Conservation (phyloP, 2,888 invertebrate species). For the Protodeltote pygarga region DNA sequence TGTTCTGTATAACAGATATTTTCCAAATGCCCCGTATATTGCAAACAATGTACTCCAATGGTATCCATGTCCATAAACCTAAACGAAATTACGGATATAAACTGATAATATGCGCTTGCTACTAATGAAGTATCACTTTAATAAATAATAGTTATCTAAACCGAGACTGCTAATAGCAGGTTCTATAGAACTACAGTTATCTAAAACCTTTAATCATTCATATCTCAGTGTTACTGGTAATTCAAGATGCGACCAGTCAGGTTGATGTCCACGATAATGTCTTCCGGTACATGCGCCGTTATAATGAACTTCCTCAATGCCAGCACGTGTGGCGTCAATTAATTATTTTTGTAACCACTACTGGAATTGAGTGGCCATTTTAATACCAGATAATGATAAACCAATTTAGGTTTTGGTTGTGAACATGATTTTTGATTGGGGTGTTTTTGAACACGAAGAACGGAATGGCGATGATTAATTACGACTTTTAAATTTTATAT, state of each 20-base stretch:
- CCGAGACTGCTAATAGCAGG: not conserved
- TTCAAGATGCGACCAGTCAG: slow-evolving; percentile 20
- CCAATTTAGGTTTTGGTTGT: slow-evolving; percentile 3
- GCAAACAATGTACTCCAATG: too few species aligned
- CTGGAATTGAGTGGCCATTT: slow-evolving; percentile 16
- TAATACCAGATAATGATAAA: slow-evolving; percentile 19
- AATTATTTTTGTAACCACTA: slow-evolving; percentile 35
- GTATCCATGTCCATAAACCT: too few species aligned
- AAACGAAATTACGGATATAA: too few species aligned
- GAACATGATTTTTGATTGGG: not conserved
- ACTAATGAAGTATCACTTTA: too few species aligned
- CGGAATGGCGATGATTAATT: too few species aligned
- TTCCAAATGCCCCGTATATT: too few species aligned
- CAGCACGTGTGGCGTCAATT: slow-evolving; percentile 44
- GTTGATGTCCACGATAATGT: slow-evolving; percentile 31
- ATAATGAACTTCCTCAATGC: slow-evolving; percentile 49
- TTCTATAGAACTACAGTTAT: not conserved
- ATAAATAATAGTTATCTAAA: too few species aligned
- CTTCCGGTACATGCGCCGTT: slow-evolving; percentile 46
- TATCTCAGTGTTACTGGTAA: slow-evolving; percentile 14
- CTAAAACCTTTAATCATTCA: slow-evolving; percentile 17
- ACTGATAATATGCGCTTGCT: too few species aligned
- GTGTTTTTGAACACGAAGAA: not conserved
- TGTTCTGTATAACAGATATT: too few species aligned
- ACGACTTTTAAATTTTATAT: too few species aligned